A percentile compares a stretch with the other conserved stretches of the same genome.
Conservation (phyloP, 2,113 vertebrate species). For the Galemys pyrenaicus region DNA sequence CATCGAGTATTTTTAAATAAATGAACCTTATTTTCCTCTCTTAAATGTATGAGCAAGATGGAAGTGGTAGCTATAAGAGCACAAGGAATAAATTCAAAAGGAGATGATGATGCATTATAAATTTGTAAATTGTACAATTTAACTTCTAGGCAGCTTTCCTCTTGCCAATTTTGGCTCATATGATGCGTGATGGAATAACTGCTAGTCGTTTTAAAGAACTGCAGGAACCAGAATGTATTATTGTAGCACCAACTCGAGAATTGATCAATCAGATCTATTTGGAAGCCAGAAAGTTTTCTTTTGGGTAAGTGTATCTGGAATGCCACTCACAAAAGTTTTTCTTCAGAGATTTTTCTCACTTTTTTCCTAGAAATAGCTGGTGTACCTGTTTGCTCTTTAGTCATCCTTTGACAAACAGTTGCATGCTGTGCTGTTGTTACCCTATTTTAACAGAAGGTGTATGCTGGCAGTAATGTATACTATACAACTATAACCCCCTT, state of each 20-base stretch:
- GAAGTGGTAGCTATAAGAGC: background rate
- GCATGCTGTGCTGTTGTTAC: background rate
- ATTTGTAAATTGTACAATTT: slow-evolving; percentile 43
- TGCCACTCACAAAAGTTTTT: background rate
- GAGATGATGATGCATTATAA: background rate
- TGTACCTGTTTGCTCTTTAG: background rate
- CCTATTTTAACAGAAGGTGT: background rate
- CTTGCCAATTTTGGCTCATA: slow-evolving; percentile 92
- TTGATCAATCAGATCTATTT: slow-evolving; percentile 95
- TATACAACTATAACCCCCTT: background rate
- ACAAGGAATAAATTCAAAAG: background rate
- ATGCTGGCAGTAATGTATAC: background rate
- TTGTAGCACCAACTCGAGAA: slow-evolving; percentile 96
- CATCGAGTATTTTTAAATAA: background rate
- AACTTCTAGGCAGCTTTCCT: slow-evolving; percentile 93
- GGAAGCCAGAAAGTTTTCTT: slow-evolving; percentile 95
- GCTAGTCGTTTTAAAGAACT: slow-evolving; percentile 90
- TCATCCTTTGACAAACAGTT: background rate
- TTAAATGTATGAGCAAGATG: slow-evolving; percentile 10
- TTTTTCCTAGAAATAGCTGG: background rate
- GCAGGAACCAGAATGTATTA: slow-evolving; percentile 93
- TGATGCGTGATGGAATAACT: slow-evolving; percentile 91
- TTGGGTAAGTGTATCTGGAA: slow-evolving; percentile 86
- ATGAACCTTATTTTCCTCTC: slow-evolving; percentile 10
- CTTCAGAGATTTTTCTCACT: background rate